Evolutionary conservation across 2,888 invertebrate species (phyloP).

Genomic region (Clivina fossor): DNA sequence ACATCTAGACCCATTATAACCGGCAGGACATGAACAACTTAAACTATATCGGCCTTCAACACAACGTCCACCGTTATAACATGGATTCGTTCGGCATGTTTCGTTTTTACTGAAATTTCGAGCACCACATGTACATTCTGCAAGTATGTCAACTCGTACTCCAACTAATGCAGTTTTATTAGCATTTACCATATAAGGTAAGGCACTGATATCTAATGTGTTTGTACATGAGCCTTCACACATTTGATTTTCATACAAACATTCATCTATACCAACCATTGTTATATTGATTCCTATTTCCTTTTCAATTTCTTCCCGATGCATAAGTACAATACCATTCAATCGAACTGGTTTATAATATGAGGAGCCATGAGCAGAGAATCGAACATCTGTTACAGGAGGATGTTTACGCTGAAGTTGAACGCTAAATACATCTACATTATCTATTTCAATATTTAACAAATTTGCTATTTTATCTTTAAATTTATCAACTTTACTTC

Average conservation of each 20-base stretch:
- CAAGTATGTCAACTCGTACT: constrained; percentile 87
- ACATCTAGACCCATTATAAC: constrained; percentile 94
- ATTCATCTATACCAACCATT: constrained; percentile 98
- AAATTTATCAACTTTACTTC: constrained; percentile 88
- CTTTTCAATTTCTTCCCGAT: constrained; percentile 90
- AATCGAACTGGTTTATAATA: constrained; percentile 93
- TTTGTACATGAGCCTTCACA: constrained; percentile 97
- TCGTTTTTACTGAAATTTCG: constrained; percentile 89
- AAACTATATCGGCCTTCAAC: constrained; percentile 86
- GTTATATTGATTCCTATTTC: constrained; percentile 94
- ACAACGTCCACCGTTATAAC: constrained; percentile 96
- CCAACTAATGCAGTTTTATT: constrained; percentile 97
- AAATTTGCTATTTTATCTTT: constrained; percentile 84
- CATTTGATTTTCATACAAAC: constrained; percentile 90
- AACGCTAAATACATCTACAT: constrained; percentile 96
- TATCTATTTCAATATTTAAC: constrained; percentile 80
- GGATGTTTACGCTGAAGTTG: constrained; percentile 85
- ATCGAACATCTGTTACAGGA: constrained; percentile 87
- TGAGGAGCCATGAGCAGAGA: constrained; percentile 93
- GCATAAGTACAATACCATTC: constrained; percentile 91
- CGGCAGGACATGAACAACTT: constrained; percentile 87
- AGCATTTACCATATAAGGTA: constrained; percentile 95
- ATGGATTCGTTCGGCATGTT: constrained; percentile 86
- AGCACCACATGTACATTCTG: constrained; percentile 92
- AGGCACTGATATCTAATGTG: constrained; percentile 81